Percentiles rank a stretch among this genome's conserved stretches.
Conservation (phyloP, 2,113 vertebrate genomes). For the Scartelaos histophorus region DNA sequence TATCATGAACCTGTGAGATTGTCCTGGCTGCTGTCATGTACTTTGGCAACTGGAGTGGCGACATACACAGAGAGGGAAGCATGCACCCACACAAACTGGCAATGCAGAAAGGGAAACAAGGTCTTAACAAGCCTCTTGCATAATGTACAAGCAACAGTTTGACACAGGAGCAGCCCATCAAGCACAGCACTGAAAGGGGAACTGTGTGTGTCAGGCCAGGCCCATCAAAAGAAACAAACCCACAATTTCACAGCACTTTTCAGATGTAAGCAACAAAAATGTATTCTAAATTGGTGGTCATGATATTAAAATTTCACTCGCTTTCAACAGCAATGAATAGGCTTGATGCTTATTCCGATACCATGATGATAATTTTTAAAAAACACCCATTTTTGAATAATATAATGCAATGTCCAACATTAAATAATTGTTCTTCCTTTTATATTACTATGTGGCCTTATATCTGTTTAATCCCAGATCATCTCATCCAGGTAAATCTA, state of each 20-base stretch:
- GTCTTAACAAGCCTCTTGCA: conserved; percentile 13
- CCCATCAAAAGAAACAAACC: not conserved
- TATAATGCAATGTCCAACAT: no score
- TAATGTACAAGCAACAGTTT: conserved; percentile 12
- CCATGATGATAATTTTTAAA: no score
- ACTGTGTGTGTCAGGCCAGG: not conserved
- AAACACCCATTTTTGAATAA: no score
- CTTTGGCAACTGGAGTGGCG: conserved; percentile 5
- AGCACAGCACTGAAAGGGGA: not conserved
- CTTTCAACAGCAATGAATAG: no score
- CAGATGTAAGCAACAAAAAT: not conserved
- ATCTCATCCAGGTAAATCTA: no score
- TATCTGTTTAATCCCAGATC: no score
- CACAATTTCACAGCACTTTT: not conserved
- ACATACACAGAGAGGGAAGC: conserved; percentile 7
- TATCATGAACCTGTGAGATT: conserved; percentile 1
- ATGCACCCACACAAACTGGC: conserved; percentile 6
- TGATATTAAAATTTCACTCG: no score
- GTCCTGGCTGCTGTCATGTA: not conserved
- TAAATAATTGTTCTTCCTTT: no score
- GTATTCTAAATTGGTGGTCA: not conserved
- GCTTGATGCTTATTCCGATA: no score
- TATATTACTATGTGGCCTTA: no score
- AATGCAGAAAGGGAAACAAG: conserved; percentile 10
- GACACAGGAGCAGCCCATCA: conserved; percentile 5